Conservation (phyloP, 2,113 vertebrate species). For the Heterotis niloticus region DNA sequence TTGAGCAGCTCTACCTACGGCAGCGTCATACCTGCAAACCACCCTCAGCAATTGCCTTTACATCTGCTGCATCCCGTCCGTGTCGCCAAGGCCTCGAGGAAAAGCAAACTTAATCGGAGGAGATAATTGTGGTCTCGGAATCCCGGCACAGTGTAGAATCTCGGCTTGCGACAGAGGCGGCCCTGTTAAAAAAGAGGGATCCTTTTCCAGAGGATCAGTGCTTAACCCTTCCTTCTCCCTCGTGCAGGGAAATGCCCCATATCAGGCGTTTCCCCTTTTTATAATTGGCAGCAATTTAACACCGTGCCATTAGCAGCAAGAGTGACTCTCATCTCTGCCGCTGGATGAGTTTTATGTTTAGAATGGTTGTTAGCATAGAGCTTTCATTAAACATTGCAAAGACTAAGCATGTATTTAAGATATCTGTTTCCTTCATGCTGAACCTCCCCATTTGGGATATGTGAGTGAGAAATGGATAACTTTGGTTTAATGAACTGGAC, state of each 20-base stretch:
- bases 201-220: background rate
- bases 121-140: constrained; percentile 12
- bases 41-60: constrained; percentile 8
- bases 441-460: constrained; percentile 31
- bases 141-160: background rate
- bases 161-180: constrained; percentile 28
- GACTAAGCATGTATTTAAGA: constrained; percentile 23
- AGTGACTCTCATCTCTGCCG: background rate
- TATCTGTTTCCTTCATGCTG: constrained; percentile 34
- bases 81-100: background rate
- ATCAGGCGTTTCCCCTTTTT: background rate
- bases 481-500: constrained; percentile 44
- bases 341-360: constrained; percentile 24
- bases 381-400: constrained; percentile 21
- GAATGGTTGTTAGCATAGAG: constrained; percentile 18
- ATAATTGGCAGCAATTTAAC: constrained; percentile 8
- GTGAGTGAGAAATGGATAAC: constrained; percentile 35
- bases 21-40: constrained; percentile 12
- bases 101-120: constrained; percentile 11
- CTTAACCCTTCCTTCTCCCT: constrained; percentile 17
- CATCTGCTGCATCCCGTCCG: constrained; percentile 3
- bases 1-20: constrained; percentile 11
- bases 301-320: constrained; percentile 9
- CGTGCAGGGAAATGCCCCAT: background rate
- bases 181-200: constrained; percentile 25